Conservation (phyloP, 1,140 invertebrate genomes). For the Adoxophyes honmai region DNA sequence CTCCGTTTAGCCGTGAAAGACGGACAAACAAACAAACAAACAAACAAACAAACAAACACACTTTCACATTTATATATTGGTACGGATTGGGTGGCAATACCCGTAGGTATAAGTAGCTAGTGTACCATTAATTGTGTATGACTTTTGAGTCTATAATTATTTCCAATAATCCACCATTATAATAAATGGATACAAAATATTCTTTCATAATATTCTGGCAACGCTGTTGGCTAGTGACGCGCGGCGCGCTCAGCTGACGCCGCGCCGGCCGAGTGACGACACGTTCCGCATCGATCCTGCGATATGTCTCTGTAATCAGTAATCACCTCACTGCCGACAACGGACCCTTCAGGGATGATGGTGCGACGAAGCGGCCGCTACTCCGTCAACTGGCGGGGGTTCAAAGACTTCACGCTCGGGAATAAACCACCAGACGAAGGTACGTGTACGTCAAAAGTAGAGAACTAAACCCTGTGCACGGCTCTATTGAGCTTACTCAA, state of each 20-base stretch:
- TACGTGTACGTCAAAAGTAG: constrained; percentile 34
- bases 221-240: constrained; percentile 32
- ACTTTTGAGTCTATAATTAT: too few relatives aligned
- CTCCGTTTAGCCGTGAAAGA: too few relatives aligned
- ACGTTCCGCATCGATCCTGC: constrained; percentile 47
- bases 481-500: not conserved
- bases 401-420: constrained; percentile 64
- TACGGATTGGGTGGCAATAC: too few relatives aligned
- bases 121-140: too few relatives aligned
- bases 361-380: constrained; percentile 72
- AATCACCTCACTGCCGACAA: constrained; percentile 21
- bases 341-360: constrained; percentile 53
- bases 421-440: constrained; percentile 73
- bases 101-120: too few relatives aligned
- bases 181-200: too few relatives aligned
- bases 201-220: too few relatives aligned
- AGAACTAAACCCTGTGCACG: not conserved
- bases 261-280: constrained; percentile 47
- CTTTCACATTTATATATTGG: too few relatives aligned
- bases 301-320: constrained; percentile 31
- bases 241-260: constrained; percentile 58
- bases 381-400: constrained; percentile 72
- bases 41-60: too few relatives aligned
- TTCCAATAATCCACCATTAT: too few relatives aligned
- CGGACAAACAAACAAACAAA: too few relatives aligned